phyloP scores from a whole-genome alignment of 1,140 invertebrate genomes.

The Elysia chlorotica region DNA sequence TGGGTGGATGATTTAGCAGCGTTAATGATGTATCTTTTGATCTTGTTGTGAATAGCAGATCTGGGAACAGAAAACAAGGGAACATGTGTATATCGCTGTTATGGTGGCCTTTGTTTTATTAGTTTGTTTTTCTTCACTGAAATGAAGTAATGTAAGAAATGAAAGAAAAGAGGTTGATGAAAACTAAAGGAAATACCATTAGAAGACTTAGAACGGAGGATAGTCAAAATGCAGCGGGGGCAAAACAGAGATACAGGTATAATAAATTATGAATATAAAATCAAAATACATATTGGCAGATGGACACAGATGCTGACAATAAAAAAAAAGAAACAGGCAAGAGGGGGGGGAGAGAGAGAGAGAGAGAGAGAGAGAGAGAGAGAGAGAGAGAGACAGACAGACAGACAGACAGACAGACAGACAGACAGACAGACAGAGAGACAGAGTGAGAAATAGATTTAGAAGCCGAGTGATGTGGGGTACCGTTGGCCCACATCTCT shows the following conservation, averaged over 20 bases:
- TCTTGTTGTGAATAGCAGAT: not conserved
- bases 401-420: not conserved
- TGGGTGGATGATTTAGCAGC: not conserved
- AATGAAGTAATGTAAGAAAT: too few species aligned
- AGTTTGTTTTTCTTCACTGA: too few species aligned
- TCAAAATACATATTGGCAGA: not conserved
- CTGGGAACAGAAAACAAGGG: not conserved
- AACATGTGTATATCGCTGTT: too few species aligned
- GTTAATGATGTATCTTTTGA: not conserved
- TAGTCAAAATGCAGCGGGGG: not conserved
- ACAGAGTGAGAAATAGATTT: not conserved
- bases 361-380: not conserved
- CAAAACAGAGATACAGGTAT: not conserved
- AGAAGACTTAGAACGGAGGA: not conserved
- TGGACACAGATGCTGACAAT: not conserved
- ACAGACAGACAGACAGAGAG: not conserved
- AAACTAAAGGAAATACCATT: not conserved
- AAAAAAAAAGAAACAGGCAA: not conserved
- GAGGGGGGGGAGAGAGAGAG: slow-evolving; percentile 1
- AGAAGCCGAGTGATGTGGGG: not conserved
- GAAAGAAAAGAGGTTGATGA: not conserved
- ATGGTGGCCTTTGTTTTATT: too few species aligned
- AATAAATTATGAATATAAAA: not conserved
- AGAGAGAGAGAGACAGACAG: not conserved
- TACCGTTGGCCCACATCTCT: too few species aligned